Conservation (phyloP, 2,797 vertebrate species). For the Micropoecilia bifurca region DNA sequence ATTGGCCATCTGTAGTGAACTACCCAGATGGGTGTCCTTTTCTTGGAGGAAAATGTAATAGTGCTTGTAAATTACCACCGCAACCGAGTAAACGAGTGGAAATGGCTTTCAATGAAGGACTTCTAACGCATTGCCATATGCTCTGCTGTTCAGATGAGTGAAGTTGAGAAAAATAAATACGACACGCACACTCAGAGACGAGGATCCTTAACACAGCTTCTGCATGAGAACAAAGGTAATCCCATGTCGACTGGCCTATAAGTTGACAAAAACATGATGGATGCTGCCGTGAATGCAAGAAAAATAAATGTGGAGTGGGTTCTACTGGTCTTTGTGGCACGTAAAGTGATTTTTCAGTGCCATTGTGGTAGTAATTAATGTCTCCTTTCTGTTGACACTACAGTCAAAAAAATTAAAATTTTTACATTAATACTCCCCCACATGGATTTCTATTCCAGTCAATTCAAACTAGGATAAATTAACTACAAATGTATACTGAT, state of each 20-base stretch:
- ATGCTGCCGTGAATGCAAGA: background rate
- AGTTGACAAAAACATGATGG: background rate
- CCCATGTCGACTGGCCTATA: background rate
- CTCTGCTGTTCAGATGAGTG: background rate
- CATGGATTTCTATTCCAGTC: background rate
- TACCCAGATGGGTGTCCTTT: background rate
- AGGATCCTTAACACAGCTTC: background rate
- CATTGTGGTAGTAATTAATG: background rate
- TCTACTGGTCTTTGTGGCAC: background rate
- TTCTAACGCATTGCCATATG: background rate
- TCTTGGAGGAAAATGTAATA: background rate
- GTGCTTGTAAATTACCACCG: background rate
- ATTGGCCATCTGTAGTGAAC: constrained; percentile 10
- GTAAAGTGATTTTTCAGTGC: background rate
- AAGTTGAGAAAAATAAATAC: background rate
- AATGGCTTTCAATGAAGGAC: background rate
- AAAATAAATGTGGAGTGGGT: background rate
- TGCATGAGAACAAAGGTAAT: background rate
- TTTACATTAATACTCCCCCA: background rate
- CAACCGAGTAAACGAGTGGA: background rate
- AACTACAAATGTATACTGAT: background rate
- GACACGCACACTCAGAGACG: background rate
- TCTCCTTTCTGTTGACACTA: background rate
- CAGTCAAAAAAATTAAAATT: background rate
- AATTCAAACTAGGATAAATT: background rate